Evolutionary conservation across 2,888 invertebrate species (phyloP).

Genomic region (Omphaloscelis lunosa): DNA sequence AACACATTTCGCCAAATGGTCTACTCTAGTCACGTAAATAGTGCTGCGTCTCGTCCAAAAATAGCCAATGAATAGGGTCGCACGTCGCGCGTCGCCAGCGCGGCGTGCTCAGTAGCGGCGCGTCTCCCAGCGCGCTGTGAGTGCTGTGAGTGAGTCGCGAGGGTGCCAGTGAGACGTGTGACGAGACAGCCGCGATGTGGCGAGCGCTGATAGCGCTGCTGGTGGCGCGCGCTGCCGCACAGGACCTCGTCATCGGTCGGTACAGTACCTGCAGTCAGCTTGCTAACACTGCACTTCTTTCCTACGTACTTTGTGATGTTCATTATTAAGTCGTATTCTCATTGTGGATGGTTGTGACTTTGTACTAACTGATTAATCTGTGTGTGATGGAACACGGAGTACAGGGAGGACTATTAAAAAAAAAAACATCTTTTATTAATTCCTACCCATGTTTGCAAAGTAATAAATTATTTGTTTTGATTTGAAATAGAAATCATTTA

Average conservation of each 20-base stretch:
- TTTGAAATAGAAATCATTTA: too few species aligned
- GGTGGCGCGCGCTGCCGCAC: conserved; percentile 39
- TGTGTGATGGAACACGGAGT: too few species aligned
- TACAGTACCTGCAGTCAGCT: conserved; percentile 10
- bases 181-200: conserved; percentile 14
- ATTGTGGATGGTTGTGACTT: not conserved
- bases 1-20: not conserved
- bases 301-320: not conserved
- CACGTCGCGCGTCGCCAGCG: conserved; percentile 9
- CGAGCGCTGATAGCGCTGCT: conserved; percentile 25
- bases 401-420: too few species aligned
- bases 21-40: conserved; percentile 18
- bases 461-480: too few species aligned
- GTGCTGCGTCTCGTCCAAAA: conserved; percentile 40
- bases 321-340: not conserved
- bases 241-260: conserved; percentile 65
- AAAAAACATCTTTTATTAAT: too few species aligned
- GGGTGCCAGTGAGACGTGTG: not conserved
- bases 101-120: conserved; percentile 31
- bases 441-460: too few species aligned
- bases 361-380: not conserved
- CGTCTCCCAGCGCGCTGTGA: conserved; percentile 14
- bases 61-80: conserved; percentile 50
- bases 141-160: not conserved
- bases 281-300: not conserved